phyloP scores from a whole-genome alignment of 2,888 invertebrate species.

The Cheilosia soror region DNA sequence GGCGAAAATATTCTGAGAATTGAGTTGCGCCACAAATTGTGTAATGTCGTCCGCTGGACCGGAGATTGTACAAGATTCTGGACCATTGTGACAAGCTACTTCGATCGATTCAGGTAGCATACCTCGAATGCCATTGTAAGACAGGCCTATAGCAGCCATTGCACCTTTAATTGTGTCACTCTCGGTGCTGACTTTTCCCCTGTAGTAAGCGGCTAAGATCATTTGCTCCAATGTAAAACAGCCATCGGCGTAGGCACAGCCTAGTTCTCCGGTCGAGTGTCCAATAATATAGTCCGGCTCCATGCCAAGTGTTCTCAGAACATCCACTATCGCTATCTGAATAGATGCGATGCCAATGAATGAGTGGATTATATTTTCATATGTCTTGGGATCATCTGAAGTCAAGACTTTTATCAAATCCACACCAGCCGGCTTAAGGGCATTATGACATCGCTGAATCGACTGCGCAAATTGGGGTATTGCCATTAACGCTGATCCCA shows the following conservation, averaged over 20 bases:
- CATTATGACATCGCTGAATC: constrained; percentile 86
- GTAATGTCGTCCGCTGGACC: constrained; percentile 89
- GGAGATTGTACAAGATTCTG: constrained; percentile 94
- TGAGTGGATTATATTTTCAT: constrained; percentile 87
- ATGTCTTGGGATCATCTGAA: constrained; percentile 85
- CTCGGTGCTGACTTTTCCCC: constrained; percentile 90
- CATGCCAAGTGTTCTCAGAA: constrained; percentile 86
- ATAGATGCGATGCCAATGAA: constrained; percentile 89
- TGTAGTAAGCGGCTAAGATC: constrained; percentile 92
- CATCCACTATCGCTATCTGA: constrained; percentile 87
- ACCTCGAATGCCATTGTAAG: constrained; percentile 85
- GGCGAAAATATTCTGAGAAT: constrained; percentile 90
- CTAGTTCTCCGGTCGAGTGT: constrained; percentile 96
- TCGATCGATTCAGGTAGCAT: constrained; percentile 90
- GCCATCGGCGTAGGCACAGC: constrained; percentile 97
- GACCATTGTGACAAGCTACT: constrained; percentile 93
- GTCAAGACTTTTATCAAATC: constrained; percentile 87
- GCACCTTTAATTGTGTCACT: constrained; percentile 89
- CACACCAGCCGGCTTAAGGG: constrained; percentile 86
- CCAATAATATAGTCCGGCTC: constrained; percentile 90
- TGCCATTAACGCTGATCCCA: constrained; percentile 90
- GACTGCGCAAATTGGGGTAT: constrained; percentile 89
- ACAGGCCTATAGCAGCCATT: constrained; percentile 94
- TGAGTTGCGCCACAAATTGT: constrained; percentile 87
- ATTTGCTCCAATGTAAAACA: constrained; percentile 94